phyloP scores from a whole-genome alignment of 1,140 invertebrate genomes.

The Ceratitis capitata region DNA sequence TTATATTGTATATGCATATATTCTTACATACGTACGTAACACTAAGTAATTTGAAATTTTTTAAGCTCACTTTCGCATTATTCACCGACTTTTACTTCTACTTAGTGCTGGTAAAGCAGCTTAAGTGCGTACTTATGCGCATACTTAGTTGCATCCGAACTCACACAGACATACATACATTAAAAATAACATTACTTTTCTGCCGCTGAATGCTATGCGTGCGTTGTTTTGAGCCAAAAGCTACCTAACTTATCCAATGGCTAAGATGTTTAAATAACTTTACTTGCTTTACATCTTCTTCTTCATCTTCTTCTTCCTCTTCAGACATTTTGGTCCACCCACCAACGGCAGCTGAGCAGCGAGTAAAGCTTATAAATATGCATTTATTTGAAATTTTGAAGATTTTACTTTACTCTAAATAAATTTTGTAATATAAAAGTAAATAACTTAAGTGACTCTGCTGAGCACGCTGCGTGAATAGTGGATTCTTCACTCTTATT shows the following conservation, averaged over 20 bases:
- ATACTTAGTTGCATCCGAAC: background rate
- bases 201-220: background rate
- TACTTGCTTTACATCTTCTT: no score
- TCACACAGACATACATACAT: background rate
- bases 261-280: no score
- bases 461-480: background rate
- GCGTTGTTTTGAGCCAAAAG: background rate
- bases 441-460: background rate
- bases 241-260: background rate
- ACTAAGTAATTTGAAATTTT: conserved; percentile 6
- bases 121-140: background rate
- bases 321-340: background rate
- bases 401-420: background rate
- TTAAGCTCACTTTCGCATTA: background rate
- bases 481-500: background rate
- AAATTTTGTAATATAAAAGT: background rate
- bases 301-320: no score
- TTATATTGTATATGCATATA: no score
- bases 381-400: background rate
- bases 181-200: no score
- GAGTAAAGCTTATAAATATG: background rate
- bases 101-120: background rate
- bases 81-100: background rate
- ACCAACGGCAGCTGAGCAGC: background rate
- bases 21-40: background rate